Evolutionary conservation across 2,113 vertebrate species (phyloP).

Genomic region (Jaculus jaculus): DNA sequence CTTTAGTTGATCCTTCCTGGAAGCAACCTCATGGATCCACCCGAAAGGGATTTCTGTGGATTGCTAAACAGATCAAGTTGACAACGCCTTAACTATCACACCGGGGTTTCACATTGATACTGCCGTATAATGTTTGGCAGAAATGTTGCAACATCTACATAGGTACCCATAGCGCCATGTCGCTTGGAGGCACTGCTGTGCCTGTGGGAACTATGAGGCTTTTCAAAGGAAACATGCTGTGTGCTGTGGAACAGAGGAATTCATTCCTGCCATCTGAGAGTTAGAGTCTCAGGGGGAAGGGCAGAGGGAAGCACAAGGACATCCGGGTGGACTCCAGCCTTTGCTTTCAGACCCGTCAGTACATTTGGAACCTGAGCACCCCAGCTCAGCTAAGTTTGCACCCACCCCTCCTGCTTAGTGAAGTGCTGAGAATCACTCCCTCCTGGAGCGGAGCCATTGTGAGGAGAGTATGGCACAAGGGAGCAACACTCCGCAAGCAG

Average conservation of each 20-base stretch:
- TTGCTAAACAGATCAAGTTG: no score
- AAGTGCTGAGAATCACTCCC: not conserved
- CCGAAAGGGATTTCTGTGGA: no score
- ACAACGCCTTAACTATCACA: no score
- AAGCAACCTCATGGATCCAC: no score
- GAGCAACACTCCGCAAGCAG: not conserved
- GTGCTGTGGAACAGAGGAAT: no score
- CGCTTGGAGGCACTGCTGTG: not conserved
- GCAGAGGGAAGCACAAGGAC: accelerated
- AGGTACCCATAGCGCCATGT: not conserved
- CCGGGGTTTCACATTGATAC: not conserved
- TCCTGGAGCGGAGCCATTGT: accelerated
- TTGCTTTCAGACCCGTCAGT: accelerated
- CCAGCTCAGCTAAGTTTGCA: not conserved
- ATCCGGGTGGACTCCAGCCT: accelerated
- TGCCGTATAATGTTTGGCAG: not conserved
- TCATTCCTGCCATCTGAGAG: not conserved
- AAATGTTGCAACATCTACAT: not conserved
- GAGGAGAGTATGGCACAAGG: not conserved
- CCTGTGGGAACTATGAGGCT: not conserved
- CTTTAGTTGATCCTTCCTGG: no score
- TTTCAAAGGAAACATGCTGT: not conserved
- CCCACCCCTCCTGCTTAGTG: not conserved
- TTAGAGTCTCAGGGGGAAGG: not conserved
- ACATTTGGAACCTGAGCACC: accelerated